These are phyloP conservation scores for Drosophila lacertosa DNA, from an alignment of 1,140 invertebrate species.

Conservation along the genomic window DNA sequence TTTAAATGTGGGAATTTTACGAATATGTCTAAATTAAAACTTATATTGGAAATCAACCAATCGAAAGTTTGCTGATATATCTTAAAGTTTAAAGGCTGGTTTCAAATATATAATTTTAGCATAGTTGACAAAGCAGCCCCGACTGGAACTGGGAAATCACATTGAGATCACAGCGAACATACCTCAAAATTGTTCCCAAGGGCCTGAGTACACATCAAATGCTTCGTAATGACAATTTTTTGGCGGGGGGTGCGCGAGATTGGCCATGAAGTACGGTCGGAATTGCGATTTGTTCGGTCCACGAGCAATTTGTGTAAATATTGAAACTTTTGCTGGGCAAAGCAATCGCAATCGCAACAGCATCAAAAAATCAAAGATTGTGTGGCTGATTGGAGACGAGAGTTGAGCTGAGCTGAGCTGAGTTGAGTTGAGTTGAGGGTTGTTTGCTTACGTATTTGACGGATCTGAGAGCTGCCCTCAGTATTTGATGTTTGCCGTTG, in stretches of 20 bases:
- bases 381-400: constrained; percentile 69
- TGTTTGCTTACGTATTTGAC: constrained; percentile 31
- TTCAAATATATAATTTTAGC: too few species aligned
- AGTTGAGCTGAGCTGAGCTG: constrained; percentile 4
- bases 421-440: constrained; percentile 34
- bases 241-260: constrained; percentile 45
- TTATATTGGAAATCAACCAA: too few species aligned
- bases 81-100: too few species aligned
- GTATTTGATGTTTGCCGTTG: constrained; percentile 48
- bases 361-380: constrained; percentile 71
- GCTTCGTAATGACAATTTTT: constrained; percentile 62
- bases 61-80: too few species aligned
- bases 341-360: constrained; percentile 13
- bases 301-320: constrained; percentile 77
- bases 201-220: constrained; percentile 44
- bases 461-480: constrained; percentile 12
- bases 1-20: too few species aligned
- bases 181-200: constrained; percentile 37
- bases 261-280: constrained; percentile 64
- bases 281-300: constrained; percentile 59
- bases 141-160: not conserved
- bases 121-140: constrained; percentile 27
- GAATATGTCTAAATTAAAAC: too few species aligned
- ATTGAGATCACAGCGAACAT: constrained; percentile 2
- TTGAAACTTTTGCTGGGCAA: constrained; percentile 64